Evolutionary conservation across 2,888 invertebrate species (phyloP), one percentile per base, ranked within the genome.

Genomic region (Troilus luridus): DNA sequence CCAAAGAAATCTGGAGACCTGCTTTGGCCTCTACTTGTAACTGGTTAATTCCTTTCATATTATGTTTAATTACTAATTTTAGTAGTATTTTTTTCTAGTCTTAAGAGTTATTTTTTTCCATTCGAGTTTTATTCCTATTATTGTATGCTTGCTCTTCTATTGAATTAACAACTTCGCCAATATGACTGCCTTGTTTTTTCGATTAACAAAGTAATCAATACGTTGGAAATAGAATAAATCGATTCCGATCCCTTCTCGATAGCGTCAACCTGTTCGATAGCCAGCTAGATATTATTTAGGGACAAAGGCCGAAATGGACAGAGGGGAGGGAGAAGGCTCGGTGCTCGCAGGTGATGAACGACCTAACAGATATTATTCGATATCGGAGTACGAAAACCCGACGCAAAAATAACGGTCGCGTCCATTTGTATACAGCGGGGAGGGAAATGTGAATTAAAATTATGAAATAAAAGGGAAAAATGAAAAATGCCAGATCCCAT

Each of bases 391-490:
- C 58, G 58, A 72, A 58, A 90, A 77, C 77, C 59, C 58, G 72
- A 2, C 41, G 58, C 77, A 90, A 67, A 90, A 90, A 90, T 90
- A 90, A 72, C 67, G 90, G 90, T n/a, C 12, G 11, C 21, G 21
- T 67, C 89, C 89, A 89, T 67, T 89, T 89, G 67, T 89, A 67
- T 64, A 64, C 41, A 10, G 64, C n/a, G n/a, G 64, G 67, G 67
- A 6, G 62, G 89, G 89, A 67, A 67, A 64, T 89, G 62, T 89
- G 89, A 89, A 89, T 89, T 89, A 89, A 54, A 89, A 89, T 89
- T 89, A 89, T 89, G 54, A 89, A 89, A 89, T 89, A 89, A 64
- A 88, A 89, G 56, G 56, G 60, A 62, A 77, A 88, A 56, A 67
- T 89, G 89, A 89, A 89, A 89, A 62, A 89, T 64, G 67, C 64